phyloP scores from a whole-genome alignment of 2,113 vertebrate genomes.

The Hippolais icterina region DNA sequence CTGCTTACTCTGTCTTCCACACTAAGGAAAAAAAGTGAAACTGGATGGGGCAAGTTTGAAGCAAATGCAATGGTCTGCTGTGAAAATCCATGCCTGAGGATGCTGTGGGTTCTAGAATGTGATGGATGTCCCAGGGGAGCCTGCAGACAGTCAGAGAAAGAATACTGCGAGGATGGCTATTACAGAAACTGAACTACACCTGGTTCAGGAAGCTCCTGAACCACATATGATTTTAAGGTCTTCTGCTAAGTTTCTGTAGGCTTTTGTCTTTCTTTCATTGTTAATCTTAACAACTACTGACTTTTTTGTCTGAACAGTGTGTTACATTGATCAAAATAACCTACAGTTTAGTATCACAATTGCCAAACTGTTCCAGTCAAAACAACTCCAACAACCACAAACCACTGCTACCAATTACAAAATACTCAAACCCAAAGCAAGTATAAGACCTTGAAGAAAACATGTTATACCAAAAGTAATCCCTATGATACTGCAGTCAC shows the following conservation, averaged over 20 bases:
- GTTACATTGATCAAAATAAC: not conserved
- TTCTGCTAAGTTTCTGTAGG: not conserved
- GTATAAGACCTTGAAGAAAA: not conserved
- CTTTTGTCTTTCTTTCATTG: not conserved
- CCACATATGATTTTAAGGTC: not conserved
- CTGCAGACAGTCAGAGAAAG: not conserved
- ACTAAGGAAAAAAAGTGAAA: not conserved
- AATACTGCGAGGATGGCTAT: not conserved
- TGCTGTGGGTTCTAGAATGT: not conserved
- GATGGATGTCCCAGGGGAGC: not conserved
- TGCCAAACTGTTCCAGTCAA: not conserved
- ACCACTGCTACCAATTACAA: not conserved
- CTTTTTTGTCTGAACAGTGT: not conserved
- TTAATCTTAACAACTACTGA: not conserved
- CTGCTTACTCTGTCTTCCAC: not conserved
- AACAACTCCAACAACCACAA: not conserved
- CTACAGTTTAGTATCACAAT: not conserved
- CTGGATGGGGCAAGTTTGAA: not conserved
- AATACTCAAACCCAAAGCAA: not conserved
- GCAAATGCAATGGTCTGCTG: not conserved
- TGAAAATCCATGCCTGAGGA: not conserved
- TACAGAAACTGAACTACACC: not conserved
- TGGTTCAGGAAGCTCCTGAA: not conserved
- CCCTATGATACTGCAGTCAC: not conserved
- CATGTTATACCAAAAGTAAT: not conserved